These are phyloP conservation scores for Phymanthus crucifer DNA, from an alignment of 92 coral and sea anemone species.

Conservation along the genomic window DNA sequence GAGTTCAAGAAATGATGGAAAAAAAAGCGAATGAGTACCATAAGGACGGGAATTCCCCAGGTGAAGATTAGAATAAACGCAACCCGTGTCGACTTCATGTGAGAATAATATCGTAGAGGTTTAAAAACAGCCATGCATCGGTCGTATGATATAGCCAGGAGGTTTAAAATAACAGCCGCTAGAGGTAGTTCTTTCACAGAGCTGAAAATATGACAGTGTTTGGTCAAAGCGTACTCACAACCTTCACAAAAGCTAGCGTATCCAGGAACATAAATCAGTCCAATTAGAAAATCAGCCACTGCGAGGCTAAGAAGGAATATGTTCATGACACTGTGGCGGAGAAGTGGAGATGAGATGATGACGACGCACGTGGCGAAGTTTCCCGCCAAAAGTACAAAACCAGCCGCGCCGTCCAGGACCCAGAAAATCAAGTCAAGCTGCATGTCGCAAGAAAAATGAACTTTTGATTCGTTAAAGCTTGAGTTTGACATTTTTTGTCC, in stretches of 20 bases:
- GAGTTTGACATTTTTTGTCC: background rate
- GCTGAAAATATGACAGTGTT: conserved; percentile 57
- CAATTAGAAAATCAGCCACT: conserved; percentile 55
- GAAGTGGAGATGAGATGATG: conserved; percentile 39
- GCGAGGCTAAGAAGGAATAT: conserved; percentile 63
- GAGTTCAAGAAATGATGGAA: background rate
- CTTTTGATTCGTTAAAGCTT: background rate
- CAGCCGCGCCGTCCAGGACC: conserved; percentile 57
- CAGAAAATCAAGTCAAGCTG: conserved; percentile 47
- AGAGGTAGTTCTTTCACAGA: conserved; percentile 47
- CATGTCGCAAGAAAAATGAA: background rate
- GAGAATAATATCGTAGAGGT: conserved; percentile 60
- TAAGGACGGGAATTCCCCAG: conserved; percentile 54
- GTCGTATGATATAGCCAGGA: conserved; percentile 67
- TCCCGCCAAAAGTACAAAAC: conserved; percentile 52
- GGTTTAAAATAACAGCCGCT: conserved; percentile 50
- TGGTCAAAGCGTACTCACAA: conserved; percentile 43
- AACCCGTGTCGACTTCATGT: conserved; percentile 57
- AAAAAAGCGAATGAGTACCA: conserved; percentile 31
- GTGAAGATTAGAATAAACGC: conserved; percentile 36
- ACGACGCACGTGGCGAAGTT: conserved; percentile 59
- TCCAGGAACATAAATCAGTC: conserved; percentile 57
- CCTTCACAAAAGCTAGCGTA: conserved; percentile 66
- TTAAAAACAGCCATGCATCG: conserved; percentile 63
- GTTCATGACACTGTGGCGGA: conserved; percentile 62